phyloP scores from a whole-genome alignment of 2,113 vertebrate species.

The Phalacrocorax brasilianus region DNA sequence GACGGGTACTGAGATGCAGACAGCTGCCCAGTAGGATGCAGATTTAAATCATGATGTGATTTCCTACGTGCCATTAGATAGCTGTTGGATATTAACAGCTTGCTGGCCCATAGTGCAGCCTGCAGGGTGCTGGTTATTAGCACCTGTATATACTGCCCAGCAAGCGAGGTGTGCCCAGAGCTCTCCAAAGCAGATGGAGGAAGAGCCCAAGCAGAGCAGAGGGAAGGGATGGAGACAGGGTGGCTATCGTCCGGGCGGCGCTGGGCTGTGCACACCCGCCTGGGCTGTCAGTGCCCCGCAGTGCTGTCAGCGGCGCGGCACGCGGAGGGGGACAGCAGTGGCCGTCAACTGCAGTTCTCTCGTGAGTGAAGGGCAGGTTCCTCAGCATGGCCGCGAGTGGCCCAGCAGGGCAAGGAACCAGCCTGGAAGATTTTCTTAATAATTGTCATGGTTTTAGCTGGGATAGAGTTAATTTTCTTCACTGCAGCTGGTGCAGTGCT shows the following conservation, averaged over 20 bases:
- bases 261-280: not conserved
- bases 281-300: not conserved
- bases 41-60: not conserved
- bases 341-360: not conserved
- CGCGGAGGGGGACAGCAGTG: accelerated
- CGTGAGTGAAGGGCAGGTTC: not conserved
- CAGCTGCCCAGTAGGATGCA: not conserved
- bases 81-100: not conserved
- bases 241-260: accelerated
- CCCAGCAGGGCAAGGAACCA: not conserved
- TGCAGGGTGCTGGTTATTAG: not conserved
- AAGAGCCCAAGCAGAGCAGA: not conserved
- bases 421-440: not conserved
- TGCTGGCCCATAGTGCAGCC: not conserved
- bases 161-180: not conserved
- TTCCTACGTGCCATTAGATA: not conserved
- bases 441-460: too few species aligned
- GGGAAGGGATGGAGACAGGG: not conserved
- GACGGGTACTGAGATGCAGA: not conserved
- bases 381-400: accelerated
- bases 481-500: too few species aligned
- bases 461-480: too few species aligned
- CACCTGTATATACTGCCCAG: not conserved
- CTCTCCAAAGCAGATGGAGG: not conserved
- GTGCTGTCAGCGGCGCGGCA: not conserved